phyloP scores from a whole-genome alignment of 2,797 vertebrate species.

The Crocodylus rhombifer region DNA sequence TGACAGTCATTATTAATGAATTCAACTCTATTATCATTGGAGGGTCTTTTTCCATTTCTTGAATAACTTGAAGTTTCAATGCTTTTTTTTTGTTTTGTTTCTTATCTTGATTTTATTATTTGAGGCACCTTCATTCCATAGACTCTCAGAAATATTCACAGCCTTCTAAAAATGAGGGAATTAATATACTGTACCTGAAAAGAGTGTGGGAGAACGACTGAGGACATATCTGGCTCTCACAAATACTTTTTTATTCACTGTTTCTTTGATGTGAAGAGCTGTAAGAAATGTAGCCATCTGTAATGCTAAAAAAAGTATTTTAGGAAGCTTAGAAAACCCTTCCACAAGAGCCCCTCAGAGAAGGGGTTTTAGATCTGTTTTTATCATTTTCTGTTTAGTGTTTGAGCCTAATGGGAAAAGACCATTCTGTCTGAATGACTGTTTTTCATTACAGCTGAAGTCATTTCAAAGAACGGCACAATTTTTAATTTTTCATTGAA shows the following conservation, averaged over 20 bases:
- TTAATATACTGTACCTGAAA: too few species aligned
- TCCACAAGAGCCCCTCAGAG: too few species aligned
- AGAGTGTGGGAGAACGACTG: neutral
- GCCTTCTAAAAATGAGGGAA: neutral
- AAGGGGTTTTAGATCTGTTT: too few species aligned
- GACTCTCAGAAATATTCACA: neutral
- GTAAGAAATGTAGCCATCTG: too few species aligned
- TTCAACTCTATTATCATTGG: neutral
- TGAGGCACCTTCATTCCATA: neutral
- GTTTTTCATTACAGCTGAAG: neutral
- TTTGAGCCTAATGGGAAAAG: neutral
- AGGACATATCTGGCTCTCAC: too few species aligned
- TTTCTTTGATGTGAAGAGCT: too few species aligned
- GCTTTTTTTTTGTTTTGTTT: neutral
- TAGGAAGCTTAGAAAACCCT: too few species aligned
- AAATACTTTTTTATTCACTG: too few species aligned
- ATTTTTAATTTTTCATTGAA: neutral
- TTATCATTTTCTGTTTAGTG: neutral
- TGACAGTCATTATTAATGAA: neutral
- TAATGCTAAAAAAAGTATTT: too few species aligned
- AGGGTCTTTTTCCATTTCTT: neutral
- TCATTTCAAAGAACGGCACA: neutral
- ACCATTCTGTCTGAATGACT: neutral
- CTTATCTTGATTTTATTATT: neutral
- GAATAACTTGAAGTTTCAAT: neutral